These are phyloP conservation scores for Tenrec ecaudatus DNA, from an alignment of 2,113 vertebrate species.

Conservation along the genomic window DNA sequence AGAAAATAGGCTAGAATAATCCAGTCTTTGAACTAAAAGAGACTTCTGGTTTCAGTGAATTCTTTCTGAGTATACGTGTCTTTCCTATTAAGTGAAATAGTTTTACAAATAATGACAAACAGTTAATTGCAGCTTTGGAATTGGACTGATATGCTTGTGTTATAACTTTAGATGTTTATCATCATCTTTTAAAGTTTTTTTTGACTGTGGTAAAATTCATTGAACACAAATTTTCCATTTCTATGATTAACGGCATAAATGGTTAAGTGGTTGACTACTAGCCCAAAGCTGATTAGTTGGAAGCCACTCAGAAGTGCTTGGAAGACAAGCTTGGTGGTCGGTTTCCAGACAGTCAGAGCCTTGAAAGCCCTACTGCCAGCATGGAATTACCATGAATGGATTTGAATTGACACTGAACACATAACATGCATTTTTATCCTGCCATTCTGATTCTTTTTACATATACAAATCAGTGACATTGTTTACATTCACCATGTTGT, in stretches of 20 bases:
- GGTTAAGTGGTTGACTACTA: too few relatives aligned
- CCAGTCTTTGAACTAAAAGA: neutral
- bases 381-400: neutral
- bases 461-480: neutral
- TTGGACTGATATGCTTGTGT: neutral
- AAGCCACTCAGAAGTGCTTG: neutral
- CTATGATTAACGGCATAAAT: too few relatives aligned
- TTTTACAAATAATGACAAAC: neutral
- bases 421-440: neutral
- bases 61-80: neutral
- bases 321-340: neutral
- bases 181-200: neutral
- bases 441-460: neutral
- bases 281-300: neutral
- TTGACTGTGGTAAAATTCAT: neutral
- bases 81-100: too few relatives aligned
- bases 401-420: neutral
- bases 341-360: neutral
- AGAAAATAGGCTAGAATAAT: neutral
- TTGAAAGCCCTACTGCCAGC: neutral
- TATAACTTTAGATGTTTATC: neutral
- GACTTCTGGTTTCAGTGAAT: slow-evolving; percentile 10
- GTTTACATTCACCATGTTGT: neutral
- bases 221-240: neutral
- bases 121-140: neutral